Base-by-base conservation (phyloP, 2,113 vertebrate species). In the Saguinus imperator region DNA sequence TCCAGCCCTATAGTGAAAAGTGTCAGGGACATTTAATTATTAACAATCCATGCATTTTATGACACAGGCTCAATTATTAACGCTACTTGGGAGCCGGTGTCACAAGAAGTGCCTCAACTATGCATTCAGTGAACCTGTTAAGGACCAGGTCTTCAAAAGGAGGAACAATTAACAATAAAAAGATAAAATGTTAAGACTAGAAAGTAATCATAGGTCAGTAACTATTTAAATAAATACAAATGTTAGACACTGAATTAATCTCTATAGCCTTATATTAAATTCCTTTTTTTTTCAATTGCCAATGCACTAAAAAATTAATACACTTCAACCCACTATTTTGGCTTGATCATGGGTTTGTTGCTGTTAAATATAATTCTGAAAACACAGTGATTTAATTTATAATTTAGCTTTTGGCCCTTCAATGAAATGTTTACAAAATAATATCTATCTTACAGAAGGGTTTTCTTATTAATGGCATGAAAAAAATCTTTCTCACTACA, bases 151-250 rank as follows among this genome's bases (percentile, higher is more conserved):
- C 83, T 84, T 64, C 86, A 91, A 96, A 98, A 96, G 83, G 79
- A 94, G 96, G 82, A 98, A 83, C 91, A 87, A 79, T n/a, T 40
- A 94, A 97, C 70, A 96, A 96, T 73, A 97, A 95, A 97, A 98
- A 98, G 86, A 97, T 91, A 89, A 98, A 97, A 97, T 88, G 66
- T 97, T 98, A 98, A 96, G 94, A 98, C 79, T 91, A 97, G 93
- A 86, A 98, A 98, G 92, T 95, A 96, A 97, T 94, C 72, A 0
- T 92, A 98, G 17, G 92, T 16, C 95, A 94, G 97, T 96, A 97
- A 97, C 92, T 95, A 98, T 98, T 98, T 96, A 98, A 98, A 98
- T 97, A 98, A 98, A 98, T 98, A 98, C 92, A 98, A 98, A 96
- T 98, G 95, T 98, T 98, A 97, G 95, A 98, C 93, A 98, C 0